A percentile compares a stretch with the other conserved stretches of the same genome.
Evolutionary conservation across 30 jellyfish, hydroid and myxozoan species (phyloP).

Genomic region (Aurelia aurita): DNA sequence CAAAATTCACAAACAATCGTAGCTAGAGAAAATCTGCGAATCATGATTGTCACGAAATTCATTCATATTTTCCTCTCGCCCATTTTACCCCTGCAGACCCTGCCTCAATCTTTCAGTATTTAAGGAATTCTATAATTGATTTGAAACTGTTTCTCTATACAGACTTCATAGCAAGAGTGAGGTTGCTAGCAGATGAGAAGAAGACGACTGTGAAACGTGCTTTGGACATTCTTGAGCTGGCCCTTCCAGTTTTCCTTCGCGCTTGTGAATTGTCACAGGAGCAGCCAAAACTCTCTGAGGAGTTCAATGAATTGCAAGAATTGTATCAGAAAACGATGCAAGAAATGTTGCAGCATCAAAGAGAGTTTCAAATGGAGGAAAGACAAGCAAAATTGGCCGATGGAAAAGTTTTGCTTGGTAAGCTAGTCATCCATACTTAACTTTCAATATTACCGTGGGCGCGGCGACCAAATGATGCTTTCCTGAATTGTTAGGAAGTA

Average conservation of each 20-base stretch:
- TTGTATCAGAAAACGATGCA: slow-evolving; percentile 39
- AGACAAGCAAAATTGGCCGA: slow-evolving; percentile 28
- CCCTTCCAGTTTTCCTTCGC: slow-evolving; percentile 38
- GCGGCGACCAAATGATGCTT: too few relatives aligned
- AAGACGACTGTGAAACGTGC: slow-evolving; percentile 67
- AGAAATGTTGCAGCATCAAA: slow-evolving; percentile 30
- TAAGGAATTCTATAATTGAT: too few relatives aligned
- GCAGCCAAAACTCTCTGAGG: slow-evolving; percentile 36
- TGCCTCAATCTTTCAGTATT: too few relatives aligned
- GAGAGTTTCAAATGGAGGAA: slow-evolving; percentile 51
- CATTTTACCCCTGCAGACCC: too few relatives aligned
- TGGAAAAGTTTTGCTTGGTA: slow-evolving; percentile 55
- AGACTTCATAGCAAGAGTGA: slow-evolving; percentile 32
- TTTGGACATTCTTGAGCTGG: slow-evolving; percentile 48
- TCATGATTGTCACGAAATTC: too few relatives aligned
- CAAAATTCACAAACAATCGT: too few relatives aligned
- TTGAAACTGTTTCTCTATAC: neutral
- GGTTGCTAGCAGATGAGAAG: slow-evolving; percentile 33
- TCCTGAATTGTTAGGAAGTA: too few relatives aligned
- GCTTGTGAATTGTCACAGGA: slow-evolving; percentile 51
- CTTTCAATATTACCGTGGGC: too few relatives aligned
- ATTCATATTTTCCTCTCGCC: too few relatives aligned
- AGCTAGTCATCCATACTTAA: too few relatives aligned
- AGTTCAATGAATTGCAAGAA: slow-evolving; percentile 32
- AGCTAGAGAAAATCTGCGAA: too few relatives aligned